phyloP scores from a whole-genome alignment of 2,797 vertebrate species.

The Eleutherodactylus coqui region DNA sequence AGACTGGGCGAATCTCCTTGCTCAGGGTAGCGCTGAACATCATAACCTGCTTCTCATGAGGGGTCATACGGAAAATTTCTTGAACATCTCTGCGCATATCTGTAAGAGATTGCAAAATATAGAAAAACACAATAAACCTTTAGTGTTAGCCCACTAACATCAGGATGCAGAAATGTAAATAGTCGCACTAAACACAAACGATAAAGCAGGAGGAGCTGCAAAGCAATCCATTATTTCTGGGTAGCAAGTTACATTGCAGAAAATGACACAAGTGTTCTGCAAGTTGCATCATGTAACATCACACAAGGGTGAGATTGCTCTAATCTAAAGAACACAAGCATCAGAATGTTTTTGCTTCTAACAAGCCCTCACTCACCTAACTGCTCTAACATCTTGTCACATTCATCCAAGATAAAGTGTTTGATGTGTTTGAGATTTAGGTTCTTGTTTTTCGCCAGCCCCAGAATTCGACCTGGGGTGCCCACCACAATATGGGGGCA shows the following conservation, averaged over 20 bases:
- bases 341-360: neutral
- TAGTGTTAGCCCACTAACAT: too few species aligned
- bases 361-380: constrained; percentile 75
- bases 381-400: constrained; percentile 87
- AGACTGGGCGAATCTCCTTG: constrained; percentile 87
- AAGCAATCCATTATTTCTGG: neutral
- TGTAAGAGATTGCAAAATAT: constrained; percentile 49
- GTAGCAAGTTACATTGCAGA: neutral
- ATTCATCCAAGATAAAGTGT: constrained; percentile 87
- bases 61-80: constrained; percentile 89
- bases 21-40: constrained; percentile 89
- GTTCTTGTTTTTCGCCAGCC: constrained; percentile 82
- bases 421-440: constrained; percentile 85
- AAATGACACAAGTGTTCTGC: neutral
- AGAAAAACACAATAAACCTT: neutral
- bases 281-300: too few species aligned
- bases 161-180: too few species aligned
- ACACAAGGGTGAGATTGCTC: neutral
- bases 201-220: neutral
- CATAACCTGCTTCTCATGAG: constrained; percentile 89
- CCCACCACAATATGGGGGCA: constrained; percentile 84
- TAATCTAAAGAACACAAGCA: neutral
- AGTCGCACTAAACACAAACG: neutral
- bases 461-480: constrained; percentile 82
- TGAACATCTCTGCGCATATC: constrained; percentile 88